Percentiles rank a stretch among this genome's conserved stretches.
Conservation (phyloP, 2,888 invertebrate genomes). For the Ernsta delagoae region DNA sequence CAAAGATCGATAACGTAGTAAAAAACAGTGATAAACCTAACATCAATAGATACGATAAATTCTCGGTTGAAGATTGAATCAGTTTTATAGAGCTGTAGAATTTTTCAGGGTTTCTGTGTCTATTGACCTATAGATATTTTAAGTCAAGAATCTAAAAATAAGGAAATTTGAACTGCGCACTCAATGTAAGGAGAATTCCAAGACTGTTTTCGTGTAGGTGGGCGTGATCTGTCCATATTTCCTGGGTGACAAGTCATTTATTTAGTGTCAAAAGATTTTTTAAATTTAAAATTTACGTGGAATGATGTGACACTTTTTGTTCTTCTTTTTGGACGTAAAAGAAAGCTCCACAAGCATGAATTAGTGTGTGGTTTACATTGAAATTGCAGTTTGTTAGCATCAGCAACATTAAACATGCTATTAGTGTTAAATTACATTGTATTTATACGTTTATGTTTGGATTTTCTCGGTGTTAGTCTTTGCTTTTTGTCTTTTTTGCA, state of each 20-base stretch:
- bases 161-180: neutral
- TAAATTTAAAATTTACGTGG: neutral
- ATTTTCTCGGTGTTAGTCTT: neutral
- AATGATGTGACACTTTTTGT: neutral
- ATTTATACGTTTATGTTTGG: neutral
- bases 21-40: constrained; percentile 3
- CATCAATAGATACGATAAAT: neutral
- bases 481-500: constrained; percentile 7
- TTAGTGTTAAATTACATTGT: neutral
- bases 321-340: neutral
- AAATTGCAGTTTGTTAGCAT: neutral
- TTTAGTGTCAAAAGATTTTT: constrained; percentile 27
- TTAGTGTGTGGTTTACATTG: neutral
- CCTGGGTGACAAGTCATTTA: constrained; percentile 22
- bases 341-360: neutral
- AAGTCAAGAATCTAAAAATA: neutral
- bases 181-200: neutral
- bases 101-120: neutral
- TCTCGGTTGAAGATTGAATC: neutral
- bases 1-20: neutral
- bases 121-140: too few relatives aligned
- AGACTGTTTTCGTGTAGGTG: neutral
- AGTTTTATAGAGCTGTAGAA: neutral
- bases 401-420: neutral
- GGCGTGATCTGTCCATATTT: constrained; percentile 16